Conservation (phyloP, 1,140 invertebrate species). For the Drosophila persimilis region DNA sequence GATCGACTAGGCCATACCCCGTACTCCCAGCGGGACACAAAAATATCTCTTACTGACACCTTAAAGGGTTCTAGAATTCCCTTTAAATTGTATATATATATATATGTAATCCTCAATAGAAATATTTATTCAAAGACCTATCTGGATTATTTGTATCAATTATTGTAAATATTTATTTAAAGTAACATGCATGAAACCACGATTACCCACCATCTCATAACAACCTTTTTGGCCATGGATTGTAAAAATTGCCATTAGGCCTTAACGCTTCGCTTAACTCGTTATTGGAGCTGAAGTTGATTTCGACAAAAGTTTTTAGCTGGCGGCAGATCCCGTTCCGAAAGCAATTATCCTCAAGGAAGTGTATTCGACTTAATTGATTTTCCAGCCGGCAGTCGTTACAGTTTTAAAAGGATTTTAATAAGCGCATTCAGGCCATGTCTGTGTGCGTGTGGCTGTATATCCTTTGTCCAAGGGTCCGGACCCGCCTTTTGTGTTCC, state of each 20-base stretch:
- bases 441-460: conserved; percentile 5
- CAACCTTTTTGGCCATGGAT: conserved; percentile 3
- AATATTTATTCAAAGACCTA: no score
- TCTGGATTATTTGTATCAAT: no score
- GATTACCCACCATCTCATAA: not conserved
- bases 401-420: conserved; percentile 77
- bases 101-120: no score
- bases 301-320: conserved; percentile 70
- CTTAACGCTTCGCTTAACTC: conserved; percentile 77
- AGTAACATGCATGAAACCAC: not conserved
- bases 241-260: conserved; percentile 70
- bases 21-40: no score
- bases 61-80: no score
- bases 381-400: conserved; percentile 62
- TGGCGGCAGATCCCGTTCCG: conserved; percentile 57
- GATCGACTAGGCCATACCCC: conserved; percentile 4
- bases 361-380: conserved; percentile 81
- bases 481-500: conserved; percentile 37
- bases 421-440: conserved; percentile 67
- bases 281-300: conserved; percentile 75
- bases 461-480: conserved; percentile 25
- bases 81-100: no score
- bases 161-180: not conserved
- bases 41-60: not conserved
- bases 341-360: conserved; percentile 79